Conservation (phyloP, 2,113 vertebrate genomes). For the Pachycephala philippinensis region DNA sequence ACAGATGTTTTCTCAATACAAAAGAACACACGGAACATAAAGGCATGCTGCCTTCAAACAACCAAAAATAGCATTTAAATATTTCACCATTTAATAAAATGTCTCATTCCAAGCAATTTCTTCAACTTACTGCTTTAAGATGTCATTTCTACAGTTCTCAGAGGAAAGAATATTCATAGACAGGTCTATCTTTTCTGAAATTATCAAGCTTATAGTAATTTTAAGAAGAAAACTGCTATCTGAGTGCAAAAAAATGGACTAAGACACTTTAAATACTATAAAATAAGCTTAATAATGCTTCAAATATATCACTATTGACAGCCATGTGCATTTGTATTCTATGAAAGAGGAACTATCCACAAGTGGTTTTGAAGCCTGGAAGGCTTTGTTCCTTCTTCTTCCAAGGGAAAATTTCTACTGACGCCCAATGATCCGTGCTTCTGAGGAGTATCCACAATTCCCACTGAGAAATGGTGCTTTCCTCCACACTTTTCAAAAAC, state of each 20-base stretch:
- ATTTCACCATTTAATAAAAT: background rate
- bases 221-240: background rate
- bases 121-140: background rate
- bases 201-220: background rate
- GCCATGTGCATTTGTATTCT: background rate
- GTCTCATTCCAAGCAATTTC: background rate
- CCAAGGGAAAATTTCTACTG: background rate
- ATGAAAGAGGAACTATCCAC: background rate
- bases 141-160: background rate
- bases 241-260: background rate
- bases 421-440: background rate
- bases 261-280: background rate
- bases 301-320: background rate
- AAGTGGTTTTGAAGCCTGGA: background rate
- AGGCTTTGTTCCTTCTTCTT: constrained; percentile 9
- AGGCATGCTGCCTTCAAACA: background rate
- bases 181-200: background rate
- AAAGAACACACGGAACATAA: background rate
- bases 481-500: background rate
- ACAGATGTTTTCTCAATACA: constrained; percentile 40
- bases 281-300: constrained; percentile 1
- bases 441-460: background rate
- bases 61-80: background rate
- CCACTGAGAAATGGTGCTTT: background rate
- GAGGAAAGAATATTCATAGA: background rate